Base-by-base conservation (phyloP, 2,797 vertebrate genomes). In the Semaprochilodus insignis region DNA sequence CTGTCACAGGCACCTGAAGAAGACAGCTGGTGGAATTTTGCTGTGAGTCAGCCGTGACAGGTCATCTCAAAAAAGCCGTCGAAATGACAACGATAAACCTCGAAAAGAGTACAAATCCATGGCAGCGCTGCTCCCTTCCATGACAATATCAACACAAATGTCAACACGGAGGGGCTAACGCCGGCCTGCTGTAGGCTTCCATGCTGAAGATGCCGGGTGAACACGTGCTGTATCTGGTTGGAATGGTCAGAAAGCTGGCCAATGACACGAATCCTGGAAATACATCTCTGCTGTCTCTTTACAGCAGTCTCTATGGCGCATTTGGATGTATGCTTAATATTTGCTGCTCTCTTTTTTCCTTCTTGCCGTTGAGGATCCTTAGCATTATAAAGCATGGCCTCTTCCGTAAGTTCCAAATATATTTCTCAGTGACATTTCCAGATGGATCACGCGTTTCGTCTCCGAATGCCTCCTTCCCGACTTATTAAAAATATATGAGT, bases 341-440 rank as follows among this genome's bases (percentile, higher is more conserved):
- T 63, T 75, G 65, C 57, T 65, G 71, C 57, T 65, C 55, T 71
- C 79, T 82, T 54, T 14, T 25, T 21, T 63, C 75, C 27, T 13
- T 48, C 70, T 14, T 13, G 74, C 69, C 10, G 72, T 74, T 34
- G 25, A 72, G 51, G 54, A 51, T 65, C 44, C 60, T 40, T 34
- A 74, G 75, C 67, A 62, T 77, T 65, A 23, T 23, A 27, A 66
- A 63, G 31, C 66, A 74, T 54, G 81, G 81, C 34, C 73, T 65
- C 72, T 57, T 62, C 27, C 62, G 31, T 86, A 81, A 82, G 72
- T 77, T 86, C 55, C 74, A 75, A 91, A 88, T 93, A 92, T 92
- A 93, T 93, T 92, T 90, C 70, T 81, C 83, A 59, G 76, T 95
- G 93, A 90, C 94, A 95, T 95, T 95, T 94, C 75, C 86, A 91